Evolutionary conservation across 2,888 invertebrate genomes (phyloP).

Genomic region (Stenchaetothrips biformis): DNA sequence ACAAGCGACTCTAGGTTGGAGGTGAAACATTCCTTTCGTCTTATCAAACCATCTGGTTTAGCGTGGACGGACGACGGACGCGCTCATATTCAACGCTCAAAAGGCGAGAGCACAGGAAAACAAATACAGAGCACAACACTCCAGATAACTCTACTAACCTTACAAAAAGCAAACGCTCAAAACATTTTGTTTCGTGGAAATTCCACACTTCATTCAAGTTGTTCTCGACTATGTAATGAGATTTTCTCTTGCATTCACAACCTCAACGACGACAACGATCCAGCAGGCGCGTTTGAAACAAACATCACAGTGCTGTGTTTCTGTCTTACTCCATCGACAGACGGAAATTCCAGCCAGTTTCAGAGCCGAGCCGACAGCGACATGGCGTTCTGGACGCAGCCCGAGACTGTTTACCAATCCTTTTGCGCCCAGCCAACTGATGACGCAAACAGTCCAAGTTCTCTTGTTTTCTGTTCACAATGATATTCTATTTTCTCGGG

Average conservation of each 20-base stretch:
- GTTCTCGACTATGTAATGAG: not conserved
- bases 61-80: not conserved
- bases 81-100: not conserved
- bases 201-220: slow-evolving; percentile 3
- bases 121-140: not conserved
- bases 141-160: not conserved
- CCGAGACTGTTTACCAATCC: slow-evolving; percentile 6
- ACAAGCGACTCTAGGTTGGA: not conserved
- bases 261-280: not conserved
- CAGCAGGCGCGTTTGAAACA: not conserved
- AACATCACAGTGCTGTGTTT: not conserved
- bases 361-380: too few species aligned
- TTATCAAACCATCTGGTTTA: not conserved
- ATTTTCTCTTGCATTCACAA: not conserved
- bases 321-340: too few species aligned
- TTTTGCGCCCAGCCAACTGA: not conserved
- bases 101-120: too few species aligned
- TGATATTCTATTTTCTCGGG: too few species aligned
- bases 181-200: not conserved
- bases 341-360: too few species aligned
- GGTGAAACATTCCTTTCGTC: too few species aligned
- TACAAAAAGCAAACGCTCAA: not conserved
- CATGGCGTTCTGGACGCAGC: not conserved
- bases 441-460: not conserved
- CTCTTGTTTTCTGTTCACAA: not conserved